A percentile compares a stretch with the other conserved stretches of the same genome.
Evolutionary conservation across 2,888 invertebrate species (phyloP).

Genomic region (Chloroclysta siterata): DNA sequence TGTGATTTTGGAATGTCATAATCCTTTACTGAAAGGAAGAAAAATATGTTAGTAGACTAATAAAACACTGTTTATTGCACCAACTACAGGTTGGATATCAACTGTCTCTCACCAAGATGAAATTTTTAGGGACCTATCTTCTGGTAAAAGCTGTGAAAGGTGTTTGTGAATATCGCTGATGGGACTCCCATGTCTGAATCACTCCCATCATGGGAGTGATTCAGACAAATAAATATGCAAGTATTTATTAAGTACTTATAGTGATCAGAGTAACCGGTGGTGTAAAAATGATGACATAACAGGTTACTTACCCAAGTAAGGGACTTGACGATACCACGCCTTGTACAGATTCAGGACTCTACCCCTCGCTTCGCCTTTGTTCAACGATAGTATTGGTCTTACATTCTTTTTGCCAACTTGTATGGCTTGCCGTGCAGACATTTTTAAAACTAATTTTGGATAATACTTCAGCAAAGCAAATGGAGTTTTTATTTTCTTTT

Average conservation of each 20-base stretch:
- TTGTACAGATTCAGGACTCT: constrained; percentile 95
- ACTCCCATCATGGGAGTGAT: too few relatives aligned
- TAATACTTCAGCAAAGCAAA: not conserved
- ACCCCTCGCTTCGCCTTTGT: constrained; percentile 90
- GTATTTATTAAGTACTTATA: not conserved
- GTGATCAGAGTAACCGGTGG: not conserved
- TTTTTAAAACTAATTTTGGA: constrained; percentile 39
- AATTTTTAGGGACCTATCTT: not conserved
- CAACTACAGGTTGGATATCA: too few relatives aligned
- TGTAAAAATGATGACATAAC: constrained; percentile 70
- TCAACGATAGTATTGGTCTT: constrained; percentile 93
- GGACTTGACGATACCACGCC: constrained; percentile 97
- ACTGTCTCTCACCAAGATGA: not conserved
- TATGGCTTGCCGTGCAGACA: constrained; percentile 72
- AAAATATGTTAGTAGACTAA: not conserved
- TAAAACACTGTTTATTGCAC: too few relatives aligned
- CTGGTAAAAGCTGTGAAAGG: too few relatives aligned
- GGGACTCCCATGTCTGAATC: too few relatives aligned
- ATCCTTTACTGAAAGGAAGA: constrained; percentile 88
- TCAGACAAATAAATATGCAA: not conserved
- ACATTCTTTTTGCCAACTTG: constrained; percentile 87
- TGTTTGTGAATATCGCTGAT: too few relatives aligned
- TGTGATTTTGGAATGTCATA: constrained; percentile 92
- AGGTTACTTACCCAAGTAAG: constrained; percentile 90
- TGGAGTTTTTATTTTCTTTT: not conserved